phyloP scores from a whole-genome alignment of 2,113 vertebrate genomes.

The Prionailurus bengalensis region DNA sequence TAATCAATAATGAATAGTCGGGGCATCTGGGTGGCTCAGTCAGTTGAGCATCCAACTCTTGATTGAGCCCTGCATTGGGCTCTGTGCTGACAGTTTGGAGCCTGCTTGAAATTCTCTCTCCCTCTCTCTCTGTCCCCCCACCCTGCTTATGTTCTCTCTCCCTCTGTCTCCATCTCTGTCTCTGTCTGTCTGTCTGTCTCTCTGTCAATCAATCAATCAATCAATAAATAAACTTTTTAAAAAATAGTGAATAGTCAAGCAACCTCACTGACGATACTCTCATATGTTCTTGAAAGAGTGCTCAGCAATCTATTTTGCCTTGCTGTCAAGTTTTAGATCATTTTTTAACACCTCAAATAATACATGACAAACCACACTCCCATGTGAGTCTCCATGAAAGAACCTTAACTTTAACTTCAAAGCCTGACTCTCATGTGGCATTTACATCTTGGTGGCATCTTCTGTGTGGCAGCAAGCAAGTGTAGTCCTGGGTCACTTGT shows the following conservation, averaged over 20 bases:
- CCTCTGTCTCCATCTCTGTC: too few relatives aligned
- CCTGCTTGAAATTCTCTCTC: too few relatives aligned
- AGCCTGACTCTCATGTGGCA: background rate
- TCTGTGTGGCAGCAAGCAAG: background rate
- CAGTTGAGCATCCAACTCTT: too few relatives aligned
- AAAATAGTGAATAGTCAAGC: background rate
- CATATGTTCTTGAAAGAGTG: background rate
- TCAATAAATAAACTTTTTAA: too few relatives aligned
- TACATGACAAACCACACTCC: background rate
- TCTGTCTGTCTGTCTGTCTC: too few relatives aligned
- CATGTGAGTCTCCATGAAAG: background rate
- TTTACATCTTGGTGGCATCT: slow-evolving; percentile 45
- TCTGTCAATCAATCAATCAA: too few relatives aligned
- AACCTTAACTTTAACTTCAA: background rate
- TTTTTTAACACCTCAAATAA: slow-evolving; percentile 53
- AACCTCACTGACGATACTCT: background rate
- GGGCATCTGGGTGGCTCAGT: too few relatives aligned
- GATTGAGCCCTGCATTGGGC: too few relatives aligned
- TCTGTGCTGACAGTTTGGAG: too few relatives aligned
- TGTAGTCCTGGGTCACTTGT: background rate
- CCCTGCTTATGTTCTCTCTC: too few relatives aligned
- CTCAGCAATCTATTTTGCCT: slow-evolving; percentile 19
- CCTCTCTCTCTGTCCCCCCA: too few relatives aligned
- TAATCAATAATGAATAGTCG: background rate
- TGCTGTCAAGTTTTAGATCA: background rate